Base-by-base conservation (phyloP, 2,113 vertebrate genomes). In the Geothlypis trichas region DNA sequence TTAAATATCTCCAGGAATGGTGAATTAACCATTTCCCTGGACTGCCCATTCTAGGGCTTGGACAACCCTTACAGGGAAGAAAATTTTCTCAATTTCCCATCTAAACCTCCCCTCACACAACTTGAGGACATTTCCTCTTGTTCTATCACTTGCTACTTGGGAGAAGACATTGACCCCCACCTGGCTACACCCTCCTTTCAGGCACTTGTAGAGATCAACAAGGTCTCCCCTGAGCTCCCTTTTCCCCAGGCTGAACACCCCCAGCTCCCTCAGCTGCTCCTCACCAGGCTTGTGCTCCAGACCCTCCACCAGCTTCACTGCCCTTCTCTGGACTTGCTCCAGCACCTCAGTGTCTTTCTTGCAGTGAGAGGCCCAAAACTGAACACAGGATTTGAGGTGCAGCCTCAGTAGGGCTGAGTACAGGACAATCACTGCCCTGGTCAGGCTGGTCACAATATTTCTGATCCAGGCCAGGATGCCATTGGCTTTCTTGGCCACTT, bases 181-280 rank as follows among this genome's bases (percentile, higher is more conserved):
- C n/a, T 22, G 10, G 14, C 15, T 14, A 30, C 22, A 52, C 13
- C 23, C 30, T 33, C 15, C 52, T 54, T 41, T 42, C 68, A 68
- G 41, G 13, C 12, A 57, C 1, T 39, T 44, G 27, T 46, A 63
- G 17, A 68, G 28, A 30, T 1, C 0, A 0, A 3, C 30, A 47
- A 44, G 19, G 12, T 55, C 16, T 13, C 42, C 23, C 20, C 67
- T 55, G 15, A 68, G 20, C 11, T 7, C 31, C 13, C n/a, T 57
- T 20, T 62, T 79, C 17, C n/a, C 28, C 59, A 37, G 23, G 8
- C 31, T 55, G 2, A 67, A 49, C 20, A 61, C 0, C 6, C 2
- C 19, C 27, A 51, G 7, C 2, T 51, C 19, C 19, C 23, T 57
- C 31, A 39, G 23, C 16, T 11, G 4, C 12, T 57, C 15, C 27